Percentiles rank a stretch among this genome's conserved stretches.
Evolutionary conservation across 2,113 vertebrate species (phyloP).

Genomic region (Megalops atlanticus): DNA sequence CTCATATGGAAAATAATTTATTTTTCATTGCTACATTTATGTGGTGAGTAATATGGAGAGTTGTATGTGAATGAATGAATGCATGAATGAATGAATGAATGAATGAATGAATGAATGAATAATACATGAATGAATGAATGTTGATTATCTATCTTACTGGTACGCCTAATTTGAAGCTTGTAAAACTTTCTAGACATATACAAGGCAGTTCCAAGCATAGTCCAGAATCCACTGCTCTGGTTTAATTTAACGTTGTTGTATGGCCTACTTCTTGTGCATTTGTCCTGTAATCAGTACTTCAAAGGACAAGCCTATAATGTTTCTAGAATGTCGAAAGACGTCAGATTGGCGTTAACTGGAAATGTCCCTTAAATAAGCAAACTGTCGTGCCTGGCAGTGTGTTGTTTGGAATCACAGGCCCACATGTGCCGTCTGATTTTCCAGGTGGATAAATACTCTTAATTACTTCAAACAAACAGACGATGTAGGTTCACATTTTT

Average conservation of each 20-base stretch:
- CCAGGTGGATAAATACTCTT: conserved; percentile 69
- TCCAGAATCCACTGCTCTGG: neutral
- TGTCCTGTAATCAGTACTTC: conserved; percentile 16
- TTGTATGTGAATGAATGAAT: neutral
- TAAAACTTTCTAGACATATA: neutral
- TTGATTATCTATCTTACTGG: neutral
- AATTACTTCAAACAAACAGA: conserved; percentile 72
- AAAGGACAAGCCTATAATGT: neutral
- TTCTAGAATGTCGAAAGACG: neutral
- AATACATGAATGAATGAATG: neutral
- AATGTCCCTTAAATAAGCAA: conserved; percentile 38
- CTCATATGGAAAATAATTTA: conserved; percentile 15
- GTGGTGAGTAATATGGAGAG: too few relatives aligned
- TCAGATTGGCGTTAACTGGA: conserved; percentile 48
- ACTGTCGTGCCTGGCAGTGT: conserved; percentile 37
- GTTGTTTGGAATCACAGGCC: conserved; percentile 22
- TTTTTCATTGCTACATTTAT: neutral
- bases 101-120: conserved; percentile 1
- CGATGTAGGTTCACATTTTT: conserved; percentile 34
- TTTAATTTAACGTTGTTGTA: neutral
- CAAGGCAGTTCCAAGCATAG: neutral
- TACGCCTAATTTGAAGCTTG: neutral
- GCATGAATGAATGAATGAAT: too few relatives aligned
- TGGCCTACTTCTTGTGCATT: neutral
- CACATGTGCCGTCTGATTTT: conserved; percentile 37